These are phyloP conservation scores for Panulirus ornatus DNA, from an alignment of 1,140 invertebrate species.

Conservation along the genomic window DNA sequence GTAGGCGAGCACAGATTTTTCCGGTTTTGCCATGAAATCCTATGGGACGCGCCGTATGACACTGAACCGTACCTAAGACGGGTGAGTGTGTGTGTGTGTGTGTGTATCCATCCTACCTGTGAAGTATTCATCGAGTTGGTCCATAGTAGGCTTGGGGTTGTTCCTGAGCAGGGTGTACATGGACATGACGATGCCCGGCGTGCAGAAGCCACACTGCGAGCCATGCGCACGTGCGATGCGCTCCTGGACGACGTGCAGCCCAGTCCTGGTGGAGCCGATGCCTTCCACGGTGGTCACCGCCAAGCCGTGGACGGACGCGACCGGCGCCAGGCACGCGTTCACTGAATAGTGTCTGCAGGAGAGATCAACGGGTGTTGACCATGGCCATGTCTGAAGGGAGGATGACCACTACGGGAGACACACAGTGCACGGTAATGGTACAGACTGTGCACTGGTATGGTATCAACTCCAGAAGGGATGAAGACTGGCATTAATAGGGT, in stretches of 20 bases:
- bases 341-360: slow-evolving; percentile 86
- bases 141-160: slow-evolving; percentile 82
- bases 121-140: slow-evolving; percentile 89
- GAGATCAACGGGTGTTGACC: not conserved
- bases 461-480: too few species aligned
- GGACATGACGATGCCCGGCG: slow-evolving; percentile 95
- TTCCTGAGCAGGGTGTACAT: slow-evolving; percentile 91
- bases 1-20: too few species aligned
- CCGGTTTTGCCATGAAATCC: too few species aligned
- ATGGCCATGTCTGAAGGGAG: not conserved
- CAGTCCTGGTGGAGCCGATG: slow-evolving; percentile 77
- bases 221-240: slow-evolving; percentile 90
- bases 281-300: slow-evolving; percentile 94
- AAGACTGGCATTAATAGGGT: too few species aligned
- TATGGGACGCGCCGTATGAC: too few species aligned
- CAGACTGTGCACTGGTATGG: too few species aligned
- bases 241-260: slow-evolving; percentile 81
- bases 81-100: too few species aligned
- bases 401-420: too few species aligned
- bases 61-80: too few species aligned
- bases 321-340: slow-evolving; percentile 92
- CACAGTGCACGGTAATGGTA: too few species aligned
- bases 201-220: slow-evolving; percentile 94
- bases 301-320: slow-evolving; percentile 90
- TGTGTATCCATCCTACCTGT: too few species aligned